Evolutionary conservation across 2,888 invertebrate genomes (phyloP).

Genomic region (Epirrhoe alternata): DNA sequence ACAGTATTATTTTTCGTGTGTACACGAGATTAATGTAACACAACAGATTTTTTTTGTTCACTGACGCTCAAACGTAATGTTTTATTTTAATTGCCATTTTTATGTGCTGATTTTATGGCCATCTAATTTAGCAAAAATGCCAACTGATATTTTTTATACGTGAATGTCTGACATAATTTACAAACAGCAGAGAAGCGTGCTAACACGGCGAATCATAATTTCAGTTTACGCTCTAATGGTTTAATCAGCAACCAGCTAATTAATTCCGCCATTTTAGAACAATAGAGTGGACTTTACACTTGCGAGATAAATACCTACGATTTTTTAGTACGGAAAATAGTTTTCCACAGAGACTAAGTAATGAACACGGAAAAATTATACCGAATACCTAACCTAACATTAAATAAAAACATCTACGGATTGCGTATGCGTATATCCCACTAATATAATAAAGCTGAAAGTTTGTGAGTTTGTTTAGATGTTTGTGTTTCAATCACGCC

Average conservation of each 20-base stretch:
- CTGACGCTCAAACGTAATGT: neutral
- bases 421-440: no score
- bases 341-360: neutral
- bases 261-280: constrained; percentile 38
- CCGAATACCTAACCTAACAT: neutral
- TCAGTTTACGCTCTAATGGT: constrained; percentile 38
- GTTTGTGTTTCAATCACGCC: no score
- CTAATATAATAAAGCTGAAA: no score
- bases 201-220: constrained; percentile 32
- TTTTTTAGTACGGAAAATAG: constrained; percentile 7
- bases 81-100: neutral
- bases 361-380: constrained; percentile 1
- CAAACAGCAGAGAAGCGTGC: constrained; percentile 27
- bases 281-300: constrained; percentile 31
- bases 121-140: constrained; percentile 9
- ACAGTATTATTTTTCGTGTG: no score
- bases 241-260: constrained; percentile 39
- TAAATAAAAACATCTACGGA: neutral
- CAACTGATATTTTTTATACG: constrained; percentile 5
- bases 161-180: constrained; percentile 19
- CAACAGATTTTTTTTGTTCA: neutral
- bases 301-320: constrained; percentile 5
- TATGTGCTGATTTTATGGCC: neutral
- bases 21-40: no score
- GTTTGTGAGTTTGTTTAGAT: no score